A percentile compares a stretch with the other conserved stretches of the same genome.
These are phyloP conservation scores for Paramuricea clavata DNA, from an alignment of 92 coral and sea anemone genomes.

Conservation along the genomic window DNA sequence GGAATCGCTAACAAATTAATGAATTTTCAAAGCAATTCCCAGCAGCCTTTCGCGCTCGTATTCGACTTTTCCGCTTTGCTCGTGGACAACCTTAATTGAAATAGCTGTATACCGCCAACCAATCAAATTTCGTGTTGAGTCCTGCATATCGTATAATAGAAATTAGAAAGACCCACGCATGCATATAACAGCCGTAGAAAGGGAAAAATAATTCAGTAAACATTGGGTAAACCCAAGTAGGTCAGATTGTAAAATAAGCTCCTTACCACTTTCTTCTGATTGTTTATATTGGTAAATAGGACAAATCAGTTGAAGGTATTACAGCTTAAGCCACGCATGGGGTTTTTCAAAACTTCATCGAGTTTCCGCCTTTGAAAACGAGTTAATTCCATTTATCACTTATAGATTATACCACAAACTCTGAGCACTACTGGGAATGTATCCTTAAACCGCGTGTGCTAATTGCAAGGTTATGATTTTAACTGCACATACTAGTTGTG, in stretches of 20 bases:
- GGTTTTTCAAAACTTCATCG: not conserved
- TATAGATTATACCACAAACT: not conserved
- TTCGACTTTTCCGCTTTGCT: too few species aligned
- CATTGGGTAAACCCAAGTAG: constrained; percentile 5
- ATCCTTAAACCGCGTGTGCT: not conserved
- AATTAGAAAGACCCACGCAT: too few species aligned
- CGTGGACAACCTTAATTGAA: too few species aligned
- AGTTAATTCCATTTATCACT: constrained; percentile 16
- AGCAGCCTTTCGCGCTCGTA: too few species aligned
- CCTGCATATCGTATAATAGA: too few species aligned
- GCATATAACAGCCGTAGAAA: too few species aligned
- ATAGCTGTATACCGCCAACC: too few species aligned
- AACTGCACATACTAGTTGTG: not conserved
- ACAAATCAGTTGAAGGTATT: constrained; percentile 2
- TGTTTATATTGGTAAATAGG: constrained; percentile 27
- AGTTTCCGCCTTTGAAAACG: constrained; percentile 8
- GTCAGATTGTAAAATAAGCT: not conserved
- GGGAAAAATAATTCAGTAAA: too few species aligned
- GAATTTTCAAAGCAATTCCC: too few species aligned
- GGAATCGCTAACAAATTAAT: too few species aligned
- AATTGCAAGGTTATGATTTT: not conserved
- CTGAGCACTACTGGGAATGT: not conserved
- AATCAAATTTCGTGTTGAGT: too few species aligned
- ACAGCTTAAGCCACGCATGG: constrained; percentile 22
- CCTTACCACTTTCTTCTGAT: constrained; percentile 15